Base-by-base conservation (phyloP, 2,113 vertebrate species). In the Labeo catla region DNA sequence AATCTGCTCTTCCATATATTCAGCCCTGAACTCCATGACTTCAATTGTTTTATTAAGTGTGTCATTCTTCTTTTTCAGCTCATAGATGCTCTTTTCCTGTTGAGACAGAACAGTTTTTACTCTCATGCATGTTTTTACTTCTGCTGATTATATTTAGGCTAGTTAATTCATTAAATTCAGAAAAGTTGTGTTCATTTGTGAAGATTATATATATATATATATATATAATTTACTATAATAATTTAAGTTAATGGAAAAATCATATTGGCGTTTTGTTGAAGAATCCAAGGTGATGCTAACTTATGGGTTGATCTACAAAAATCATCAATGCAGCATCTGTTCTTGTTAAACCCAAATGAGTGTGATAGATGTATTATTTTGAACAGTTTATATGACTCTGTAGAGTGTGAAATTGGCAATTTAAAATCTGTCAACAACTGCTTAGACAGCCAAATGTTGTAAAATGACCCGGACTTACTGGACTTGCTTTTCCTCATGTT, bases 31-130 rank as follows among this genome's bases (percentile, higher is more conserved):
- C 90, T 96, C 95, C 4, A 97, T 92, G 76, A 97, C 92, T 91
- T 96, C 97, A 89, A 95, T 97, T 81, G 97, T 92, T 90, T 96
- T 97, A 91, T 96, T 96, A 85, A 98, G 93, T 50, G 97, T 95
- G 88, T 96, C 95, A 86, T 97, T 98, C 93, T 96, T 97, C 91
- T 94, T 96, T 92, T 96, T 97, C 84, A 98, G 86, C 5, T 95
- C 94, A 84, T 92, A 94, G 82, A 97, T 96, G 43, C 92, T 91
- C 65, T 95, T 96, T 77, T 98, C 97, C 98, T 99, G 91, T 10
- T 84, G 65, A 49, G 66, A 61, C 6, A 82, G 72, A 76, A 50
- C 28, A 43, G 52, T 23, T 63, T 23, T 39, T 47, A 3, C 11
- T 57, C 3, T 68, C 6, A 68, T n/a, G 28, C 28, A 28, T 28